Base-by-base conservation (phyloP, 2,888 invertebrate species). In the Timandra comae region DNA sequence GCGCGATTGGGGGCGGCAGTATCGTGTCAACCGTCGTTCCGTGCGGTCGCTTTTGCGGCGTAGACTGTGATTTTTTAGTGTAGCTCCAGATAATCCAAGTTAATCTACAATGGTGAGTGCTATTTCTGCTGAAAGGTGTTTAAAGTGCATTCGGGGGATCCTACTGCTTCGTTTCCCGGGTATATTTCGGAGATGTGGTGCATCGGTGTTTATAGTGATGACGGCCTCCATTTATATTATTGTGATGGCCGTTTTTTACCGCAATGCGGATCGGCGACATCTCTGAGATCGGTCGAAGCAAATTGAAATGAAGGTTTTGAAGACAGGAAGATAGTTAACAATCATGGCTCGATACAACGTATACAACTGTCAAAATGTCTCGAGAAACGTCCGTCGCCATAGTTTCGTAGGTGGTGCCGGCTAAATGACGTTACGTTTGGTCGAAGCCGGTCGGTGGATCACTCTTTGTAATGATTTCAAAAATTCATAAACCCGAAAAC, bases 71-170 rank as follows among this genome's bases (percentile, higher is more conserved):
- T 84, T 84, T 74, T 82, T 86, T 86, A 86, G 86, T 86, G 86
- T 86, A 86, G 86, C 85, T 81, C 81, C 82, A 77, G 85, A 78
- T 84, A 85, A 86, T 86, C 86, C 86, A 82, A 84, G 79, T 85
- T 86, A 86, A 86, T 86, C 86, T 78, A 84, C 82, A 66, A 86
- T 86, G 86, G 86, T 86, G 86, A 86, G 86, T 86, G 86, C 67
- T 78, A 70, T 78, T 85, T 80, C 60, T 68, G 63, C 56, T 64
- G 62, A 69, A 75, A 62, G 63, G 75, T 75, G 69, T 56, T 55
- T 51, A 56, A 61, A 78, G 78, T 80, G 79, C 63, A 67, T 72
- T 72, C 63, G 35, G 65, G 67, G 60, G 60, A 71, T 64, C 56
- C 26, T 60, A 43, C 53, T 48, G 62, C 50, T 55, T 55, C 57